phyloP scores from a whole-genome alignment of 1,140 invertebrate species.

The Drosophila pseudoananassae region DNA sequence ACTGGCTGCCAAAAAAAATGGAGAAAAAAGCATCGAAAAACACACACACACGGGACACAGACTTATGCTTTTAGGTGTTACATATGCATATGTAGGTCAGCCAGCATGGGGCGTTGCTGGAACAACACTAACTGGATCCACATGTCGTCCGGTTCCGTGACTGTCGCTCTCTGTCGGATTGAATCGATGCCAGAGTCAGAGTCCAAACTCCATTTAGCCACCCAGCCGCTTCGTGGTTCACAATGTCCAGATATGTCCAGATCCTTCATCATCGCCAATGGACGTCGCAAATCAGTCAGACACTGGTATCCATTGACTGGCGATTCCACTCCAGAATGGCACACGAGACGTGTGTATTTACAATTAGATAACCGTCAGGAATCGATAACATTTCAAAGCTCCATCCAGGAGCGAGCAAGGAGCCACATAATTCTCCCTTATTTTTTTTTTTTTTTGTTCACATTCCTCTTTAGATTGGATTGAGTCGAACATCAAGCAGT shows the following conservation, averaged over 20 bases:
- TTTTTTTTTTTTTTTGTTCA: constrained; percentile 3
- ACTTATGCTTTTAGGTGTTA: constrained; percentile 53
- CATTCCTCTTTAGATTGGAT: constrained; percentile 55
- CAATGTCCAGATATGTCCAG: constrained; percentile 4
- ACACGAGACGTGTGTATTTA: constrained; percentile 61
- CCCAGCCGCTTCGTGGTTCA: background rate
- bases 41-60: constrained; percentile 14
- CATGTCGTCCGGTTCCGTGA: constrained; percentile 70
- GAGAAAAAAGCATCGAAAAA: background rate
- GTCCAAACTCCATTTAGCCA: constrained; percentile 24
- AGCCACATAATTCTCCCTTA: constrained; percentile 62
- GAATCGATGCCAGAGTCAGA: constrained; percentile 45
- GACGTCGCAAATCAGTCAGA: constrained; percentile 67
- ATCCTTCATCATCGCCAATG: constrained; percentile 32
- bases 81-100: constrained; percentile 75
- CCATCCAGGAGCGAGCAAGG: constrained; percentile 17
- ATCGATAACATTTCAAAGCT: constrained; percentile 61
- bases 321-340: constrained; percentile 27
- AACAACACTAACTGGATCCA: constrained; percentile 61
- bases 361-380: constrained; percentile 75
- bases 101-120: constrained; percentile 34
- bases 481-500: constrained; percentile 4
- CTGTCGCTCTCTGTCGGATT: constrained; percentile 19
- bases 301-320: constrained; percentile 8
- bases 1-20: constrained; percentile 29